Base-by-base conservation (phyloP, 2,113 vertebrate species). In the Pseudopipra pipra region DNA sequence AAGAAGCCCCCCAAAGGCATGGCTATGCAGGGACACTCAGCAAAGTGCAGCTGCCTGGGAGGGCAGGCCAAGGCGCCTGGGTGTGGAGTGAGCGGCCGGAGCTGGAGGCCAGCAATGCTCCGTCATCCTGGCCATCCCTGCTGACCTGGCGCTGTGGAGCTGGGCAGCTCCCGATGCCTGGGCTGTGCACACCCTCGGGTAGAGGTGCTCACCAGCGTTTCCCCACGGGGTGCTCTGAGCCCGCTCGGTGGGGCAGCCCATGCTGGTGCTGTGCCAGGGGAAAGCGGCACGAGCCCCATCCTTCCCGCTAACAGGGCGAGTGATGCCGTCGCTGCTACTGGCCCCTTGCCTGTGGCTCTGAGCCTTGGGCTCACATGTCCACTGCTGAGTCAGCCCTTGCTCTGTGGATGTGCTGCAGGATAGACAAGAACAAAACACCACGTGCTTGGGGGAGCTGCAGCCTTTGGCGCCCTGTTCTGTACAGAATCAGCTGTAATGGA, bases 161-260 rank as follows among this genome's bases (percentile, higher is more conserved):
- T 14, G 44, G 9, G 44, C 85, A 87, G n/a, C 41, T 90, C 79
- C 65, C 0, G 0, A 0, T 11, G 62, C 20, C 39, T 61, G 74
- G 21, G 20, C 37, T 4, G 1, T 37, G 63, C 37, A 18, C 3
- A 0, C 37, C 72, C 76, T 27, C 11, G 1, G 59, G 49, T 3
- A 15, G 37, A 71, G 23, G 19, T 30, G 14, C 49, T 49, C 20
- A 6, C 24, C 11, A 4, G 49, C 6, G 0, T 30, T 76, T 52
- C 12, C 33, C 30, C 5, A 1, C 0, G 0, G 82, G 51, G 13
- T 74, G 77, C 70, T 87, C 44, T 15, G 75, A 41, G 51, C 54
- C 46, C 0, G 0, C 43, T 54, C 11, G 0, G 24, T 19, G 31
- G 52, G 49, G 44, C 55, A 51, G 68, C 41, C 52, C 0, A 0